These are phyloP conservation scores for Fragum sueziense DNA, from an alignment of 2,888 invertebrate genomes.

Conservation along the genomic window DNA sequence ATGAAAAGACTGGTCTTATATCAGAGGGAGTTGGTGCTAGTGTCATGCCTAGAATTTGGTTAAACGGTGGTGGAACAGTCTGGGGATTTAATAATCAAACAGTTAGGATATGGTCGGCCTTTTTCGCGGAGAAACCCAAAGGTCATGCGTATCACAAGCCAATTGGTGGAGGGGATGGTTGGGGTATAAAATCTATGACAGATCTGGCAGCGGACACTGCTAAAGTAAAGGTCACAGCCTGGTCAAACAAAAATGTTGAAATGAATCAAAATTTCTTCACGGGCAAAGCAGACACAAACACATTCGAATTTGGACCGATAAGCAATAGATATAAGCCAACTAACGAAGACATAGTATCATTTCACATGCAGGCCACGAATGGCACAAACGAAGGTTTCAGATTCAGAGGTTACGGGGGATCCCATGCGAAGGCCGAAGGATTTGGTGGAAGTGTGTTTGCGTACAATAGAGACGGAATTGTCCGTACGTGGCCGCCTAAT, in stretches of 20 bases:
- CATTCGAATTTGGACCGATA: background rate
- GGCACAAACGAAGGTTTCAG: conserved; percentile 43
- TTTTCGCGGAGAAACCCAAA: background rate
- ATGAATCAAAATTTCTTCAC: background rate
- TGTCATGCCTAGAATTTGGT: background rate
- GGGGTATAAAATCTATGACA: background rate
- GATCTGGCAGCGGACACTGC: background rate
- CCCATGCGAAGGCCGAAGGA: conserved; percentile 7
- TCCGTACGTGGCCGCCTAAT: conserved; percentile 44
- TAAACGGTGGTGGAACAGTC: conserved; percentile 30
- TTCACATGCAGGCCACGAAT: conserved; percentile 31
- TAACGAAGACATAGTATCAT: conserved; percentile 30
- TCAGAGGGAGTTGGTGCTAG: conserved; percentile 36
- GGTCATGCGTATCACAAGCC: background rate
- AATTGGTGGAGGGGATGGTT: conserved; percentile 20
- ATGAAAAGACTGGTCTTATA: background rate
- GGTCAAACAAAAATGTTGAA: background rate
- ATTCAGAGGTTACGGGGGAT: conserved; percentile 37
- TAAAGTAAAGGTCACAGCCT: background rate
- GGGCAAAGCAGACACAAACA: background rate
- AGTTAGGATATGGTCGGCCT: conserved; percentile 40
- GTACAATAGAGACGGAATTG: conserved; percentile 23
- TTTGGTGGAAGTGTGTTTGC: conserved; percentile 46
- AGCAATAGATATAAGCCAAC: background rate
- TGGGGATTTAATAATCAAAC: conserved; percentile 29